Conservation (phyloP, 2,113 vertebrate species). For the Oostethus manadensis region DNA sequence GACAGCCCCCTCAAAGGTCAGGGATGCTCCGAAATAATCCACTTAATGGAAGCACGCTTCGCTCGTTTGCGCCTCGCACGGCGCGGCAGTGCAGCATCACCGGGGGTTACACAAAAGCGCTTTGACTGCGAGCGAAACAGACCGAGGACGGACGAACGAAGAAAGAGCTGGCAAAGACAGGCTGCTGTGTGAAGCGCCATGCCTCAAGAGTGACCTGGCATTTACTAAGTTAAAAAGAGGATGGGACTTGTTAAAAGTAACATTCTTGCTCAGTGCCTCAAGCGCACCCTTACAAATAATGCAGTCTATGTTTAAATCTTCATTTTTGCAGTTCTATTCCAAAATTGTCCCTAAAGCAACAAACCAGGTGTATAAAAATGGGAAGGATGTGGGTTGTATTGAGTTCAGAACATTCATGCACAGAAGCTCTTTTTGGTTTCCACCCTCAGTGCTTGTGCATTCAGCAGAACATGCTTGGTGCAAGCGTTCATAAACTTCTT, state of each 20-base stretch:
- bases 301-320: conserved; percentile 14
- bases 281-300: conserved; percentile 54
- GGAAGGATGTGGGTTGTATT: conserved; percentile 43
- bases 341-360: conserved; percentile 54
- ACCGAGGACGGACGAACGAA: conserved; percentile 33
- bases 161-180: conserved; percentile 38
- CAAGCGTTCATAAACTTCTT: conserved; percentile 59
- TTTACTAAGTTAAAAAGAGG: conserved; percentile 50
- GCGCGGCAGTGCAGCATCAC: conserved; percentile 36
- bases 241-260: conserved; percentile 32
- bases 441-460: conserved; percentile 44
- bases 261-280: conserved; percentile 56
- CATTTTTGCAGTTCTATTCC: conserved; percentile 49
- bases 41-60: conserved; percentile 49
- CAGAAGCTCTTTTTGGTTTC: conserved; percentile 51
- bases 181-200: conserved; percentile 47
- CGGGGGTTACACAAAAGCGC: conserved; percentile 35
- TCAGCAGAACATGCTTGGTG: conserved; percentile 61
- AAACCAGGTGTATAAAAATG: conserved; percentile 45
- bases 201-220: conserved; percentile 55
- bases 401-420: conserved; percentile 61
- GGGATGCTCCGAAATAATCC: conserved; percentile 48
- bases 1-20: conserved; percentile 47
- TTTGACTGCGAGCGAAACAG: conserved; percentile 33
- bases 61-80: conserved; percentile 19